Percentiles rank a stretch among this genome's conserved stretches.
Evolutionary conservation across 2,113 vertebrate species (phyloP).

Genomic region (Dascyllus trimaculatus): DNA sequence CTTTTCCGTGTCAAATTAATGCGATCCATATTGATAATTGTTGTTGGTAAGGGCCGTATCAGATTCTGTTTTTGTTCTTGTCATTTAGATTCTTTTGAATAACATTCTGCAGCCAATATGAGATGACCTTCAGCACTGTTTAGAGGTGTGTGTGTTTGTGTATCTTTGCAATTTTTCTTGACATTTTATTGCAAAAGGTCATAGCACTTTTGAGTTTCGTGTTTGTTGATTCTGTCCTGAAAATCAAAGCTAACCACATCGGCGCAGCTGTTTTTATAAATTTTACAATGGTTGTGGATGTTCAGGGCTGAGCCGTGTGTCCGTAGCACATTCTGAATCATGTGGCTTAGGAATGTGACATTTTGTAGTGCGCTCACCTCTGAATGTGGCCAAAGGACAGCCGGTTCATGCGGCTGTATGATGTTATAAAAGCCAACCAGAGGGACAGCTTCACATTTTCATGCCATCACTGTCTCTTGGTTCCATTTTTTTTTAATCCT

Average conservation of each 20-base stretch:
- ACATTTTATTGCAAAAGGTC: constrained; percentile 73
- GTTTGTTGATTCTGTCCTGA: constrained; percentile 49
- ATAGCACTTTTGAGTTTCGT: constrained; percentile 53
- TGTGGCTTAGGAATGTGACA: constrained; percentile 2
- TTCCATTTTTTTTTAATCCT: not conserved
- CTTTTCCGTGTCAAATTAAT: constrained; percentile 9
- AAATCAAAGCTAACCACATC: constrained; percentile 35
- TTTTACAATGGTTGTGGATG: constrained; percentile 19
- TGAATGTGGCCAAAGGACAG: not conserved
- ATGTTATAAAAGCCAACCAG: constrained; percentile 10
- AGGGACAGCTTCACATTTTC: not conserved
- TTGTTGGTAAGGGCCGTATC: not conserved
- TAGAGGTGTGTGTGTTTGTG: constrained; percentile 25
- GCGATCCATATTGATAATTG: not conserved
- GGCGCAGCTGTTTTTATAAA: constrained; percentile 4
- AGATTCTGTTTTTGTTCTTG: constrained; percentile 31
- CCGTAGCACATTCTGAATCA: not conserved
- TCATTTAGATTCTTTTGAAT: constrained; percentile 46
- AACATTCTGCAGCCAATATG: constrained; percentile 19
- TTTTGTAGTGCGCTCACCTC: not conserved
- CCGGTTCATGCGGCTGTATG: not conserved
- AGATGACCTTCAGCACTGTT: constrained; percentile 54
- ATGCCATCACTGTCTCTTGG: not conserved
- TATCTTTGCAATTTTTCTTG: constrained; percentile 53
- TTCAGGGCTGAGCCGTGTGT: not conserved